These are phyloP conservation scores for Gallinago nigripennis DNA, from an alignment of 2,797 vertebrate genomes.

Conservation along the genomic window DNA sequence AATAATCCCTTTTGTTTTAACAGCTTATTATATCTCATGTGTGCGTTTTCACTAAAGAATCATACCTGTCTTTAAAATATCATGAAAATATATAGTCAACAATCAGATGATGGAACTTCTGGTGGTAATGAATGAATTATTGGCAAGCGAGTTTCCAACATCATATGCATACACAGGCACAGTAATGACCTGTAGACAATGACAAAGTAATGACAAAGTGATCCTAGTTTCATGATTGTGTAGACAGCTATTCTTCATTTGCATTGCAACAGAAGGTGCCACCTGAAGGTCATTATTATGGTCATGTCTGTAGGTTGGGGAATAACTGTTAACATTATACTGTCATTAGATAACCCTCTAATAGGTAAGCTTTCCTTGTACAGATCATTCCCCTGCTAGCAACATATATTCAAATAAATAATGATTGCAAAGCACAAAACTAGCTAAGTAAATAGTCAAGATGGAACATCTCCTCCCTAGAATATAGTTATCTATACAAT, in stretches of 20 bases:
- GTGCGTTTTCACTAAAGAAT: conserved; percentile 27
- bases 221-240: neutral
- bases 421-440: neutral
- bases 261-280: neutral
- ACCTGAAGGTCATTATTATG: neutral
- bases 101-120: neutral
- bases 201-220: neutral
- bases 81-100: neutral
- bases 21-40: conserved; percentile 27
- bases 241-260: neutral
- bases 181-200: neutral
- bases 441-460: neutral
- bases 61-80: neutral
- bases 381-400: neutral
- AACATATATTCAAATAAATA: neutral
- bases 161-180: neutral
- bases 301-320: neutral
- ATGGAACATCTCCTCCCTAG: neutral
- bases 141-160: neutral
- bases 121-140: neutral
- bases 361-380: neutral
- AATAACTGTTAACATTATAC: neutral
- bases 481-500: neutral
- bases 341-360: neutral
- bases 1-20: conserved; percentile 48